phyloP scores from a whole-genome alignment of 2,797 vertebrate genomes.

The Macrochelys suwanniensis region DNA sequence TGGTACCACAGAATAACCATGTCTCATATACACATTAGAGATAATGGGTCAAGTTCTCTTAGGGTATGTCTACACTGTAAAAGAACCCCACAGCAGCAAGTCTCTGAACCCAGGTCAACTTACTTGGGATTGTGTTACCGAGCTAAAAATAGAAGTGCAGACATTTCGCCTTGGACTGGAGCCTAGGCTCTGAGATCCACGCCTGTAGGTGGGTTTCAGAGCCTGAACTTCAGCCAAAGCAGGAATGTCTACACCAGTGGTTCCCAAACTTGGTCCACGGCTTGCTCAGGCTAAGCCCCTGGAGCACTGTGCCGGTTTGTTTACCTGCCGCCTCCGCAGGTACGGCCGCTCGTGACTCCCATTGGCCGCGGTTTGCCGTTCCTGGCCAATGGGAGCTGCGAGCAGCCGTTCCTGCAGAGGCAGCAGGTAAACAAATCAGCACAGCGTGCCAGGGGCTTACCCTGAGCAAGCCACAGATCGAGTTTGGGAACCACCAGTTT shows the following conservation, averaged over 20 bases:
- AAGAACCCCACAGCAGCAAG: background rate
- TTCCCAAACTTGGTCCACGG: too few species aligned
- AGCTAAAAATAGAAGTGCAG: background rate
- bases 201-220: background rate
- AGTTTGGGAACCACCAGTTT: too few species aligned
- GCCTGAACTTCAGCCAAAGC: background rate
- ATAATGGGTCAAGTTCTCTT: background rate
- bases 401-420: too few species aligned
- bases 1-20: background rate
- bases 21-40: background rate
- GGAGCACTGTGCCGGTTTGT: too few species aligned
- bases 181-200: background rate
- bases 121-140: background rate
- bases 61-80: background rate
- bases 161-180: background rate
- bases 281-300: too few species aligned
- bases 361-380: too few species aligned
- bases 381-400: too few species aligned
- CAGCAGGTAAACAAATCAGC: too few species aligned
- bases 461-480: too few species aligned
- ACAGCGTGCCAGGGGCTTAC: too few species aligned
- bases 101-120: background rate
- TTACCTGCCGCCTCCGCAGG: too few species aligned
- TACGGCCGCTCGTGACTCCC: too few species aligned
- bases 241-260: background rate